Conservation (phyloP, 2,113 vertebrate genomes). For the Petaurus breviceps region DNA sequence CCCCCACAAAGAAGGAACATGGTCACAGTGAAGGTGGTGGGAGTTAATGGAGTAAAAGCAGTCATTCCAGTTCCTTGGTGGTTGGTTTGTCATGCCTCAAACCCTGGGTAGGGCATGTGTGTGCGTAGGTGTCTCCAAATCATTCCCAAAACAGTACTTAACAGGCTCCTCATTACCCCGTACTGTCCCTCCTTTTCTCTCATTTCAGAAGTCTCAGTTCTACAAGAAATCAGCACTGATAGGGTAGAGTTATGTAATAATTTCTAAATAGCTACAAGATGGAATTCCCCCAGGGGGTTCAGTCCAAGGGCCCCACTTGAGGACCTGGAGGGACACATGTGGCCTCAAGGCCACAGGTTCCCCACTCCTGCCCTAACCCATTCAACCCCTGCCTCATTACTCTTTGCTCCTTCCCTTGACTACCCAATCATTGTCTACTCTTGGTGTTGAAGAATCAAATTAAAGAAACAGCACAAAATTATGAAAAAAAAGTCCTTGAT, state of each 20-base stretch:
- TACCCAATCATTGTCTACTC: not conserved
- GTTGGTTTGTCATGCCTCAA: not conserved
- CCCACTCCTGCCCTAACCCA: not conserved
- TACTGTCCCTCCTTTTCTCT: conserved; percentile 5
- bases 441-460: not conserved
- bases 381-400: not conserved
- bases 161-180: not conserved
- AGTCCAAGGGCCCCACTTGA: no score
- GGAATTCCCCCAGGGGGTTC: not conserved
- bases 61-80: not conserved
- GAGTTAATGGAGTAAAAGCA: not conserved
- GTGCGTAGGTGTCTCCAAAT: not conserved
- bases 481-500: not conserved
- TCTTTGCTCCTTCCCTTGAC: not conserved
- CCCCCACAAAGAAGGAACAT: not conserved
- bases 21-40: not conserved
- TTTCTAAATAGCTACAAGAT: not conserved
- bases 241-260: not conserved
- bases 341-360: no score
- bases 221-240: not conserved
- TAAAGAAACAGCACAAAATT: conserved; percentile 18
- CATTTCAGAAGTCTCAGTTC: conserved; percentile 20
- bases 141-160: conserved; percentile 4
- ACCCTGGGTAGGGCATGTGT: not conserved
- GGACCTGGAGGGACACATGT: no score